Evolutionary conservation across 2,888 invertebrate genomes (phyloP), one percentile per base, ranked within the genome.

Genomic region (Nomada lathburiana): DNA sequence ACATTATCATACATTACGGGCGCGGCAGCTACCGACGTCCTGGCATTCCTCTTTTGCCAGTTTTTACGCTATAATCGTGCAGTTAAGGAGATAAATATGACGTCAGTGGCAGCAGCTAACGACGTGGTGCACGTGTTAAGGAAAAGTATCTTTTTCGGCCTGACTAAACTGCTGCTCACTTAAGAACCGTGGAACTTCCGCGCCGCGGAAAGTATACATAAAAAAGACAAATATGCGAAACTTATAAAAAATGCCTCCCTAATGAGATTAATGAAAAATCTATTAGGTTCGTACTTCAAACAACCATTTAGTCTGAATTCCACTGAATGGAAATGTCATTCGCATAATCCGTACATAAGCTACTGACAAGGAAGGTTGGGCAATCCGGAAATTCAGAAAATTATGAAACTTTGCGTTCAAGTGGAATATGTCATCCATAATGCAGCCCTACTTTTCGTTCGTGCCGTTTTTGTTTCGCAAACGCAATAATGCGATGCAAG

Each of bases 71-170:
- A 87, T 90, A 91, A 90, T 92, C 90, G 90, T 85, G 85, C 88
- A 90, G 91, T 91, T 90, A 89, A 86, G 89, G 90, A 90, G 91
- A 92, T 91, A 90, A 91, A 92, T 92, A 92, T 89, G 88, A 91
- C 89, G 91, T 91, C 91, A 91, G 90, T 85, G 88, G 84, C 92
- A 91, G 91, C 88, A 88, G 88, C 89, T 82, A 87, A 83, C 85
- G 87, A 81, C 78, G 83, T 64, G 83, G 84, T 70, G 80, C 80
- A 84, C 79, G 85, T 86, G 86, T 86, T 83, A 84, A 81, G 86
- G 87, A 89, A 87, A 90, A 88, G 86, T 88, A 89, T 88, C 88
- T 88, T 85, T 80, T 67, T 79, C 80, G 82, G 80, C 70, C 65
- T 68, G 72, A 68, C 71, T 79, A 83, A 85, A 73, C 62, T 76